Evolutionary conservation across 2,797 vertebrate species (phyloP).

Genomic region (Phoeniculus purpureus): DNA sequence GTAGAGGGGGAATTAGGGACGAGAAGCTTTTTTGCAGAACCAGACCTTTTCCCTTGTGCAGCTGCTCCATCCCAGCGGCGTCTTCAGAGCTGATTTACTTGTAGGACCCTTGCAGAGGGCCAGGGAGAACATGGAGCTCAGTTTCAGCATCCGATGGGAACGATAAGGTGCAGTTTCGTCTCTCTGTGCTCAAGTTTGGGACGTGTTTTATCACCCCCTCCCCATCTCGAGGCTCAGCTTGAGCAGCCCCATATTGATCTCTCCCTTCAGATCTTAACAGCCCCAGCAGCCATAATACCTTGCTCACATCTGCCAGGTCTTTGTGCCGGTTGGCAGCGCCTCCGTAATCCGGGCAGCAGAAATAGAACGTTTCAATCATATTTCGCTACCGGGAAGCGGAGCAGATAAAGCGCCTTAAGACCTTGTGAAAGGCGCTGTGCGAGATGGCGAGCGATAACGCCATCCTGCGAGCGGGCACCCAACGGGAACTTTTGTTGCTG

Average conservation of each 20-base stretch:
- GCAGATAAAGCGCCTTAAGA: conserved; percentile 81
- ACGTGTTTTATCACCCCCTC: neutral
- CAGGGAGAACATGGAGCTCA: neutral
- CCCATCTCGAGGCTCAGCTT: conserved; percentile 65
- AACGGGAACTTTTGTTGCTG: conserved; percentile 76
- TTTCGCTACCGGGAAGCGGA: conserved; percentile 76
- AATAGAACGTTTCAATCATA: conserved; percentile 85
- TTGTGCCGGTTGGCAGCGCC: conserved; percentile 77
- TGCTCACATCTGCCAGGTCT: conserved; percentile 80
- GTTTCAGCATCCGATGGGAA: conserved; percentile 2
- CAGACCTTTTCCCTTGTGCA: fast-evolving
- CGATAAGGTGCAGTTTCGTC: conserved; percentile 16
- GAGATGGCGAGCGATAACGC: conserved; percentile 78
- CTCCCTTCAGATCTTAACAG: conserved; percentile 77
- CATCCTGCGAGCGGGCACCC: conserved; percentile 44
- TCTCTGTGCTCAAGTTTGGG: conserved; percentile 25
- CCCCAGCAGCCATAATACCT: conserved; percentile 75
- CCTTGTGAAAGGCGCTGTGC: conserved; percentile 79
- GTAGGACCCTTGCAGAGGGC: neutral
- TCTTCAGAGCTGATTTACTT: neutral
- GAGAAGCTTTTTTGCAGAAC: neutral
- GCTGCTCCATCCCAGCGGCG: neutral
- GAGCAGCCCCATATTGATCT: conserved; percentile 74
- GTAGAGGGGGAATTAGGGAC: neutral
- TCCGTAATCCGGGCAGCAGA: conserved; percentile 82